Conservation (phyloP, 2,113 vertebrate species). For the Mus pahari region DNA sequence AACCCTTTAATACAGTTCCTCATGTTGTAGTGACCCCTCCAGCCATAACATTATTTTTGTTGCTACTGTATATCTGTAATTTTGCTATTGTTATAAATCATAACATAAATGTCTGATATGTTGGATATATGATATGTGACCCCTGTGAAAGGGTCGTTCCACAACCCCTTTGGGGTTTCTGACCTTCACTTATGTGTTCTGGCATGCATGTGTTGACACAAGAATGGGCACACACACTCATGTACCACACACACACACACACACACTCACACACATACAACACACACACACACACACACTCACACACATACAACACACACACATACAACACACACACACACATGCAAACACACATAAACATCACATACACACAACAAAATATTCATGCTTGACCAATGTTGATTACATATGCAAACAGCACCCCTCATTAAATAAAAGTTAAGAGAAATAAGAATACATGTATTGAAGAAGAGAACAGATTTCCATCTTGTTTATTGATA, state of each 20-base stretch:
- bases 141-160: background rate
- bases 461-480: background rate
- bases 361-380: background rate
- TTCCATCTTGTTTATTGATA: background rate
- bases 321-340: background rate
- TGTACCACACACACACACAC: background rate
- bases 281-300: background rate
- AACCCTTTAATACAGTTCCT: background rate
- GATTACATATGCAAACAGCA: background rate
- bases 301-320: background rate
- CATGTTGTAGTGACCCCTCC: background rate
- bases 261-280: background rate
- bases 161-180: background rate
- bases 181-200: background rate
- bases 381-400: constrained; percentile 3
- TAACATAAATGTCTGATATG: background rate
- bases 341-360: background rate
- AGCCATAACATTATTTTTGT: background rate
- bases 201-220: background rate
- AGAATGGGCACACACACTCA: background rate
- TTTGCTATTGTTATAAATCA: background rate
- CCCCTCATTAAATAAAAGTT: background rate
- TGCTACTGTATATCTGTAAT: background rate
- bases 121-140: background rate
- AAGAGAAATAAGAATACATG: background rate